Evolutionary conservation across 2,797 vertebrate genomes (phyloP).

Genomic region (Pygocentrus nattereri): DNA sequence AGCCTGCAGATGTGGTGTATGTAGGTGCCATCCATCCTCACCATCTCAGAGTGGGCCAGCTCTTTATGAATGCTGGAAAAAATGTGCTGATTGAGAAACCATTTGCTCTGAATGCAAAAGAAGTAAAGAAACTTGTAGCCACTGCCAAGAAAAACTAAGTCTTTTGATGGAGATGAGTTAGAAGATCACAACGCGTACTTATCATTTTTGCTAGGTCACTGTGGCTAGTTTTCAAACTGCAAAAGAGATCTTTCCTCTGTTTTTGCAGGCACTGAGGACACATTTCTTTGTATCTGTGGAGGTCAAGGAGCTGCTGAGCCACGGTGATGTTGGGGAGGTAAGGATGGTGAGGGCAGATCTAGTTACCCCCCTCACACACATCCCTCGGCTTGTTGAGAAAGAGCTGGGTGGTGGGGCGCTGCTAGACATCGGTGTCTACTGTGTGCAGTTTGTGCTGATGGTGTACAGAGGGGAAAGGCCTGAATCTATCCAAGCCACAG

Average conservation of each 20-base stretch:
- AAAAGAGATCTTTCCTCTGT: not conserved
- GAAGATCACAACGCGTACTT: not conserved
- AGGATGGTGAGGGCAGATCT: not conserved
- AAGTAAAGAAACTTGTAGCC: not conserved
- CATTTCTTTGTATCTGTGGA: not conserved
- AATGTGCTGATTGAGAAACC: slow-evolving; percentile 4
- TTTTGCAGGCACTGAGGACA: not conserved
- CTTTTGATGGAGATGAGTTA: not conserved
- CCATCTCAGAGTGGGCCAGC: not conserved
- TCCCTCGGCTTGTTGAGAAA: not conserved
- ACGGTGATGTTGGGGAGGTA: not conserved
- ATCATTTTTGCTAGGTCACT: not conserved
- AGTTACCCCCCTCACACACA: not conserved
- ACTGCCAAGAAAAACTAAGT: not conserved
- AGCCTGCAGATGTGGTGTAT: not conserved
- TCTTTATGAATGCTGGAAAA: not conserved
- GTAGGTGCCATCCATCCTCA: not conserved
- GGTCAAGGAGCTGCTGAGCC: not conserved
- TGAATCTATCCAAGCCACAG: not conserved
- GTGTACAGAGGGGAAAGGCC: not conserved
- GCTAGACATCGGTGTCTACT: not conserved
- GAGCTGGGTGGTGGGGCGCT: not conserved
- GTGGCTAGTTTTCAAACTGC: not conserved
- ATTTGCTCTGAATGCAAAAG: not conserved
- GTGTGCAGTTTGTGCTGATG: not conserved